Evolutionary conservation across 2,113 vertebrate species (phyloP).

Genomic region (Oncorhynchus masou): DNA sequence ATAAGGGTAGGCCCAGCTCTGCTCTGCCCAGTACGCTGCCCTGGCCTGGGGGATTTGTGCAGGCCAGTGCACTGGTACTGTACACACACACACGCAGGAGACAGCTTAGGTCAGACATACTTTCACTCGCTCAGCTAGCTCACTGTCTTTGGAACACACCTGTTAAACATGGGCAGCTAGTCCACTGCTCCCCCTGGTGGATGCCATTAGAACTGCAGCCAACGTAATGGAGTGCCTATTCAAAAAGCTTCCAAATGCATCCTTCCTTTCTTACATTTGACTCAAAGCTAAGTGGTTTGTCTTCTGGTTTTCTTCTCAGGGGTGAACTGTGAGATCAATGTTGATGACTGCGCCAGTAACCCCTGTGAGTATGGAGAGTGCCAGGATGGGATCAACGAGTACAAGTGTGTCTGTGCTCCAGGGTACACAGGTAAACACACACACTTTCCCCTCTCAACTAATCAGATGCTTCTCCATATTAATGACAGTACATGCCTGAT

Average conservation of each 20-base stretch:
- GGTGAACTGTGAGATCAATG: conserved; percentile 89
- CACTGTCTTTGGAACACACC: not conserved
- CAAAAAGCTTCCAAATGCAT: not conserved
- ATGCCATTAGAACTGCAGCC: not conserved
- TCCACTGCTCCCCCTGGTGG: conserved; percentile 55
- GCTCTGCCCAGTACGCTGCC: not conserved
- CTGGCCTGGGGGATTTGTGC: not conserved
- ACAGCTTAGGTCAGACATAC: conserved; percentile 20
- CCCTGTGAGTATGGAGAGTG: conserved; percentile 86
- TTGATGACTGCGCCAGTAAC: conserved; percentile 87
- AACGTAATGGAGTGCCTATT: not conserved
- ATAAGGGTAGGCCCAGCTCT: not conserved
- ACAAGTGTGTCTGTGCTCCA: conserved; percentile 83
- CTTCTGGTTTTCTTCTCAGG: conserved; percentile 67
- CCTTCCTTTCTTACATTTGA: not conserved
- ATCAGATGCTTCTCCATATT: not conserved
- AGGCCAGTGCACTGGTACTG: not conserved
- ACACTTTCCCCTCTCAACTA: not conserved
- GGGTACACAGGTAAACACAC: conserved; percentile 85
- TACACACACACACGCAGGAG: not conserved
- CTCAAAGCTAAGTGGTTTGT: not conserved
- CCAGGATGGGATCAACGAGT: conserved; percentile 87
- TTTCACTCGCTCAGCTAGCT: not conserved
- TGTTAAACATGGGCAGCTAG: not conserved
- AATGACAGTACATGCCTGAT: not conserved